Percentiles rank a stretch among this genome's conserved stretches.
Conservation (phyloP, 2,797 vertebrate species). For the Sebastolobus alascanus region DNA sequence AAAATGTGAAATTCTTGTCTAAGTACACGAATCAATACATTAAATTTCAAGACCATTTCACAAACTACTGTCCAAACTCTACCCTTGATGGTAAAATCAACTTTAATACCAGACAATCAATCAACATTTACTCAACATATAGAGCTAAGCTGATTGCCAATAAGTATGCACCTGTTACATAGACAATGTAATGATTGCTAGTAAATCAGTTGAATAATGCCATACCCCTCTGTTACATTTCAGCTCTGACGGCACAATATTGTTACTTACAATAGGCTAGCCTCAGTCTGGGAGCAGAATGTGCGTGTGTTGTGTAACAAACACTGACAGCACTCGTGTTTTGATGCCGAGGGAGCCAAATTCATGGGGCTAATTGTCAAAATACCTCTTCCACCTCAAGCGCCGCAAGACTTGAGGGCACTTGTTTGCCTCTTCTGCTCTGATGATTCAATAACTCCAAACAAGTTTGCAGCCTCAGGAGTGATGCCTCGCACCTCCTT, state of each 20-base stretch:
- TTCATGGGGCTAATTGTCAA: slow-evolving; percentile 82
- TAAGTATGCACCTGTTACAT: not conserved
- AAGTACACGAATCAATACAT: too few relatives aligned
- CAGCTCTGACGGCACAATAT: slow-evolving; percentile 17
- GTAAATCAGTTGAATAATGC: slow-evolving; percentile 2
- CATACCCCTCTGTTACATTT: slow-evolving; percentile 5
- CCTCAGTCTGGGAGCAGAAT: slow-evolving; percentile 39
- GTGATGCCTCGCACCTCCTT: slow-evolving; percentile 83
- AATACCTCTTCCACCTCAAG: slow-evolving; percentile 76
- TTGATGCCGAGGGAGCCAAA: slow-evolving; percentile 76
- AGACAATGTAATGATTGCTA: not conserved
- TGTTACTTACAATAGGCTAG: slow-evolving; percentile 41
- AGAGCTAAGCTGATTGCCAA: not conserved
- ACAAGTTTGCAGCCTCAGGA: slow-evolving; percentile 79
- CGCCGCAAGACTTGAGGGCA: slow-evolving; percentile 80
- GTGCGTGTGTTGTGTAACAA: slow-evolving; percentile 64
- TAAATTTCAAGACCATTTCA: too few relatives aligned
- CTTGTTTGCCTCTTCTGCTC: slow-evolving; percentile 83
- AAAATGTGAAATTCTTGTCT: rapidly evolving
- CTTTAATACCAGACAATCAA: not conserved
- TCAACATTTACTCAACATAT: not conserved
- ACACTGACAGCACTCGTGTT: slow-evolving; percentile 76
- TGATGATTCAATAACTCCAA: slow-evolving; percentile 82
- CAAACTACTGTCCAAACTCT: not conserved
- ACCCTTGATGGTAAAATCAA: not conserved